Base-by-base conservation (phyloP, 2,113 vertebrate genomes). In the Butorides virescens region DNA sequence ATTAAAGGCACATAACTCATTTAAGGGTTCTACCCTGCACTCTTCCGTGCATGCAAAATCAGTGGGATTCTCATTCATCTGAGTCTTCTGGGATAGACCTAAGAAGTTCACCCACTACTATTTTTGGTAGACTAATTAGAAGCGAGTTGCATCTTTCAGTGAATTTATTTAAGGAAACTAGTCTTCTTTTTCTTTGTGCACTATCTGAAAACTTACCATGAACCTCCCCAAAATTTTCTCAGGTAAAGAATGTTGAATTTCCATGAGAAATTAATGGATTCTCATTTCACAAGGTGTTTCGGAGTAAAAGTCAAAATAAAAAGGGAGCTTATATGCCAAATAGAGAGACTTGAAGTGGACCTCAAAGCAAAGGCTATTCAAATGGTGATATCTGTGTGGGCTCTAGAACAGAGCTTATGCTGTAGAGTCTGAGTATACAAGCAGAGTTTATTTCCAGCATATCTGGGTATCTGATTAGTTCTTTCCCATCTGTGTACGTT, bases 41-140 rank as follows among this genome's bases (percentile, higher is more conserved):
- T 68, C 27, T 47, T 79, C 53, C 7, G 1, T 67, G 53, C 25
- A 50, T 63, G 58, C 25, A 85, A 81, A 91, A 92, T 72, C 78
- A 63, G 36, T 18, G 8, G 50, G 32, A 78, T 53, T 91, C 25
- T 88, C 53, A 92, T 67, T 91, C 26, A 44, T 61, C 30, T 92
- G 37, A 91, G n/a, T 65, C 26, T 93, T 74, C 49, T 46, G 37
- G 30, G 53, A 56, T 15, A 71, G 26, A 82, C 39, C 55, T 91
- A 36, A 52, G 49, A 47, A 76, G 22, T 75, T 68, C 61, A 82
- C 32, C 10, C 19, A 27, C 11, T 50, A 68, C 30, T 88, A 32
- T 78, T 91, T 96, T 75, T 46, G 27, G 25, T 52, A 59, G 32
- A 70, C 29, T 76, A 88, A 72, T 91, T 91, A 91, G 36, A 74